Conservation (phyloP, 2,113 vertebrate genomes). For the Nannobrachium achirus region DNA sequence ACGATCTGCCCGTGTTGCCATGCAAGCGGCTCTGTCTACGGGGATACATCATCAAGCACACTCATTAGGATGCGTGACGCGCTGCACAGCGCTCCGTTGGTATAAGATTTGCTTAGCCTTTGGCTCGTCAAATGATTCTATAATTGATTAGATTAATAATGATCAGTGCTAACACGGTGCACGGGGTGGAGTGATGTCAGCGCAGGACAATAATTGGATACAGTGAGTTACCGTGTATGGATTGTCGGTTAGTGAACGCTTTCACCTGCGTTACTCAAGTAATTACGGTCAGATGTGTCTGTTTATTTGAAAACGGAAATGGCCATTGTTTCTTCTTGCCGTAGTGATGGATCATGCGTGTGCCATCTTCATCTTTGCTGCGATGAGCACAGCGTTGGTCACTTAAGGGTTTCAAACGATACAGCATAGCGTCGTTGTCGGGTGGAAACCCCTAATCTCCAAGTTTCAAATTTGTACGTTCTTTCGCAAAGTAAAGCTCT, state of each 20-base stretch:
- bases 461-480: too few species aligned
- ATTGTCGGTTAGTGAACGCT: constrained; percentile 54
- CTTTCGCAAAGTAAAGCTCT: too few species aligned
- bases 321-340: not conserved
- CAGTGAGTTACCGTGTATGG: constrained; percentile 50
- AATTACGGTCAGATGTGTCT: constrained; percentile 7
- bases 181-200: constrained; percentile 59
- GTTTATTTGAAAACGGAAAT: constrained; percentile 22
- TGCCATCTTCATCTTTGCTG: too few species aligned
- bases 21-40: constrained; percentile 46
- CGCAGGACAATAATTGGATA: constrained; percentile 58
- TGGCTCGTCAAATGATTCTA: constrained; percentile 76
- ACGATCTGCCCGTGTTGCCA: constrained; percentile 47
- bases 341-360: not conserved
- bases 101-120: constrained; percentile 77
- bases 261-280: constrained; percentile 31
- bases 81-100: constrained; percentile 60
- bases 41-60: constrained; percentile 52
- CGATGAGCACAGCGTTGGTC: too few species aligned
- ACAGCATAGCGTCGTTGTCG: too few species aligned
- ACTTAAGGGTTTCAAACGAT: too few species aligned
- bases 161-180: constrained; percentile 71
- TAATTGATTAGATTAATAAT: constrained; percentile 83
- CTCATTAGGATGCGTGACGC: constrained; percentile 72
- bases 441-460: too few species aligned